Evolutionary conservation across 2,888 invertebrate species (phyloP), one percentile per base, ranked within the genome.

Genomic region (Melanophora roralis): DNA sequence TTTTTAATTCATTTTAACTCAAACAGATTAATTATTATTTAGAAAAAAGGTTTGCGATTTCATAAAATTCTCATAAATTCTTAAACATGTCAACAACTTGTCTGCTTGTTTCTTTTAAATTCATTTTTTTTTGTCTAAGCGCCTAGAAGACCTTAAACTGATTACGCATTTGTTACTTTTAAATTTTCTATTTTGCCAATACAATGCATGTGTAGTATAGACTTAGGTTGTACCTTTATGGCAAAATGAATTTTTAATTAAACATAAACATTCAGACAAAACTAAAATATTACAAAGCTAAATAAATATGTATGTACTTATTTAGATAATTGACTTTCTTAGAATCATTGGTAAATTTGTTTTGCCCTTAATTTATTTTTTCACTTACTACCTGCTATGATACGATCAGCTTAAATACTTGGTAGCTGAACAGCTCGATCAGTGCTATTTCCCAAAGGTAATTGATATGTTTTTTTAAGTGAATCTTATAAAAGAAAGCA

Each of bases 391-490:
- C 79, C 79, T 79, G 79, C 34, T 27, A 51, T 12, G 51, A 21
- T 21, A 5, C 6, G 6, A 27, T 27, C 27, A 27, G 27, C 45
- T 34, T 65, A 59, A 51, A 51, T 49, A 49, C 36, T 32, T 68
- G 16, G 45, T 73, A 62, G 67, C 27, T 27, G 4, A 27, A 6
- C 71, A 19, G 21, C n/a, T 62, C 27, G 9, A 27, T 1, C 59
- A 47, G 16, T 62, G 43, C 49, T 27, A 43, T 51, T 68, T 76
- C 72, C 64, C 76, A 64, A 69, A 57, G 57, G 76, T 53, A 80
- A 76, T 76, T 76, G 76, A 80, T 80, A 76, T 72, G 67, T 76
- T 80, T 75, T 62, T 76, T 79, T 55, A 32, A 5, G 3, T 27
- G 34, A 55, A 47, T 32, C 1, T 38, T 34, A 49, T 36, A 49